A percentile compares a stretch with the other conserved stretches of the same genome.
These are phyloP conservation scores for Physella acuta DNA, from an alignment of 1,140 invertebrate genomes.

Conservation along the genomic window DNA sequence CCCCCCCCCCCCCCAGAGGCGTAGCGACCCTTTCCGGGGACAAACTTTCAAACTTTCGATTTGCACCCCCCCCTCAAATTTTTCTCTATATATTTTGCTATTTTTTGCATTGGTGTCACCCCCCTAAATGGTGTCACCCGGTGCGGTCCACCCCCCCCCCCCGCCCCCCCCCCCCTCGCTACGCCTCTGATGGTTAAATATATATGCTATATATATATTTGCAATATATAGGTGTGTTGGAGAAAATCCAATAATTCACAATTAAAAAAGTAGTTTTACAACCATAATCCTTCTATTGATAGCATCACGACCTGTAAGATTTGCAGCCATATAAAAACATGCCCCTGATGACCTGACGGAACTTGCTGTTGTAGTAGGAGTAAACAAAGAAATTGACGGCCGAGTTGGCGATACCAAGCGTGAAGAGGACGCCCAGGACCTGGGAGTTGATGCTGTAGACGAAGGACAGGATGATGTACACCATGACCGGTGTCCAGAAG, in stretches of 20 bases:
- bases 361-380: neutral
- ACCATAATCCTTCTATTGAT: neutral
- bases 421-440: neutral
- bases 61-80: too few species aligned
- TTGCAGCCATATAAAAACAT: neutral
- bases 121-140: too few species aligned
- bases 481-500: conserved; percentile 7
- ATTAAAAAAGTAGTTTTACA: neutral
- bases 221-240: neutral
- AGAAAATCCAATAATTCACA: neutral
- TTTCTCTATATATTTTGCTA: too few species aligned
- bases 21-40: neutral
- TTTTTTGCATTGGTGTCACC: too few species aligned
- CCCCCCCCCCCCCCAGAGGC: too few species aligned
- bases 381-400: conserved; percentile 18
- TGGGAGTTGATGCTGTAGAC: neutral
- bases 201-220: neutral
- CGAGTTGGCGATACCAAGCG: conserved; percentile 12
- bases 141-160: too few species aligned
- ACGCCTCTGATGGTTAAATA: too few species aligned
- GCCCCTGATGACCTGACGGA: neutral
- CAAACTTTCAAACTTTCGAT: neutral
- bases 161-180: too few species aligned
- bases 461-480: neutral
- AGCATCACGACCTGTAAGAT: neutral